Conservation (phyloP, 2,888 invertebrate species). For the Ischnus inquisitorius region DNA sequence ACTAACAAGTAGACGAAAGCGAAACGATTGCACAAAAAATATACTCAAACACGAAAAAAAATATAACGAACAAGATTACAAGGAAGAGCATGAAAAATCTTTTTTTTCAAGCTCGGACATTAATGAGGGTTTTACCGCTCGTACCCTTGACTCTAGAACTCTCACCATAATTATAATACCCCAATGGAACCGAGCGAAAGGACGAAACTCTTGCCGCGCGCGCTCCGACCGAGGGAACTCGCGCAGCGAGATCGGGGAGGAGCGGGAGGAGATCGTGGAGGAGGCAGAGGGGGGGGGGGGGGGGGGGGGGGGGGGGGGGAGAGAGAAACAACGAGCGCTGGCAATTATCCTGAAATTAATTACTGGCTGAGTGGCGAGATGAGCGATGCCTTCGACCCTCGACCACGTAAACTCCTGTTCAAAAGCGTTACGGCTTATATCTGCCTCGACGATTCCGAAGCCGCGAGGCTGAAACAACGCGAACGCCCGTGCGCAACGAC, state of each 20-base stretch:
- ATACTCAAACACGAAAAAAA: slow-evolving; percentile 28
- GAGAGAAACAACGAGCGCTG: slow-evolving; percentile 60
- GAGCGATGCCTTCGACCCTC: slow-evolving; percentile 72
- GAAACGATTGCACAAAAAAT: slow-evolving; percentile 26
- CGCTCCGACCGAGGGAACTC: slow-evolving; percentile 3
- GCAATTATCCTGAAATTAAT: slow-evolving; percentile 81
- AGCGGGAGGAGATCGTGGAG: not conserved
- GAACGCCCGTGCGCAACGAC: not conserved
- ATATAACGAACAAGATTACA: slow-evolving; percentile 13
- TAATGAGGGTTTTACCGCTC: slow-evolving; percentile 73
- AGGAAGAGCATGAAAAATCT: slow-evolving; percentile 42
- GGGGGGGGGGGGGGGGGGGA: not conserved
- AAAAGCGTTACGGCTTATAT: slow-evolving; percentile 39
- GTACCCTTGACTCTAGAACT: slow-evolving; percentile 72
- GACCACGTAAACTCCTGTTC: slow-evolving; percentile 63
- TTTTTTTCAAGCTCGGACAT: slow-evolving; percentile 42
- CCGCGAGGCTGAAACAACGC: not conserved
- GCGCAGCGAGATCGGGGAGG: slow-evolving; percentile 1
- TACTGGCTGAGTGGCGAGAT: slow-evolving; percentile 76
- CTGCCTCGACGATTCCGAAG: not conserved
- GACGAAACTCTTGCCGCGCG: slow-evolving; percentile 35
- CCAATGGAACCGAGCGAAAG: slow-evolving; percentile 20
- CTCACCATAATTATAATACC: slow-evolving; percentile 76
- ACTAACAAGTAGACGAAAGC: slow-evolving; percentile 19
- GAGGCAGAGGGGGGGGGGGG: not conserved